Base-by-base conservation (phyloP, 2,888 invertebrate genomes). In the Anoplius nigerrimus region DNA sequence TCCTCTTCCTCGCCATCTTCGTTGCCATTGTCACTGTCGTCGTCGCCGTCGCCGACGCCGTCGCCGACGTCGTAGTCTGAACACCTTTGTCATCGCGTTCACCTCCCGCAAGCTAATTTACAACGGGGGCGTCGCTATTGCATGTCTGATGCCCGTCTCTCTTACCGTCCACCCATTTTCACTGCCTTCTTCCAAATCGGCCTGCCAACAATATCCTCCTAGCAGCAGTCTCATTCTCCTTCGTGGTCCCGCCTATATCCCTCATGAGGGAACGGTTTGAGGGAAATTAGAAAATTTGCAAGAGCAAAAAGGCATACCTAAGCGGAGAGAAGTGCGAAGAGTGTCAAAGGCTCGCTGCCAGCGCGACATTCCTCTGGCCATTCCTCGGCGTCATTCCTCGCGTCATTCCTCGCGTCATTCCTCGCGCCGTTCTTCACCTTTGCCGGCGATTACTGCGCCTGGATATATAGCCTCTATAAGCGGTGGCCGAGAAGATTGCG, bases 101-200 rank as follows among this genome's bases (percentile, higher is more conserved):
- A 68, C 74, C 71, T 73, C 64, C 69, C 69, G 73, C 74, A 61
- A 78, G 75, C 74, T 82, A 82, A 84, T 84, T 84, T 84, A 84
- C 84, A 81, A 82, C 78, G 69, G 75, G 77, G 83, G 83, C 82
- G 83, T 79, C 76, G 71, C 77, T 83, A 74, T 79, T 80, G 78
- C 82, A 74, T 80, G 79, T 80, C 72, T 73, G 71, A 79, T 72
- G 71, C 77, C 59, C 63, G 59, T 78, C 74, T 67, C 56, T 48
- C 66, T 65, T 22, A 15, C n/a, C 48, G 11, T 60, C 62, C 48
- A 42, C 43, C 15, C 59, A 43, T 60, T 62, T 56, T 24, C 24
- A 4, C 24, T 24, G 3, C 6, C 24, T 24, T 6, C 11, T 13
- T 34, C 34, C n/a, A n/a, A n/a, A n/a, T n/a, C n/a, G n/a, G n/a